These are phyloP conservation scores for Arnoldichthys spilopterus DNA, from an alignment of 2,797 vertebrate genomes.

Conservation along the genomic window DNA sequence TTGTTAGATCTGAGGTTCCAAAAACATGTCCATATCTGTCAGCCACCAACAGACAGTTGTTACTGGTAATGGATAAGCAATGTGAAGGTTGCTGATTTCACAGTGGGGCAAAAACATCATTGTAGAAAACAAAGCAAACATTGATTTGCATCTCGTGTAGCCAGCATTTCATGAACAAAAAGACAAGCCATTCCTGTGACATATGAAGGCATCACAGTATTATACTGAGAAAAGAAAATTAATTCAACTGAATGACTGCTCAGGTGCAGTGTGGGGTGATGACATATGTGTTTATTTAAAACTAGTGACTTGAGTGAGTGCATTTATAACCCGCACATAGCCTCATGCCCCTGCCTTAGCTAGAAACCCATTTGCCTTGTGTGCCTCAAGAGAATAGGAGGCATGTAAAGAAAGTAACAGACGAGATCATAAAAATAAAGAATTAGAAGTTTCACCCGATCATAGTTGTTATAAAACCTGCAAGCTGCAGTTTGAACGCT, in stretches of 20 bases:
- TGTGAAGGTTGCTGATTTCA: neutral
- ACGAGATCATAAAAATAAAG: conserved; percentile 42
- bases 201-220: neutral
- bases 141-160: neutral
- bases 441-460: conserved; percentile 29
- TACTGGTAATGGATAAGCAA: neutral
- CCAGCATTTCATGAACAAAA: neutral
- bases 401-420: conserved; percentile 30
- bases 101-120: neutral
- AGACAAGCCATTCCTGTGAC: neutral
- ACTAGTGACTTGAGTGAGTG: neutral
- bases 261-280: neutral
- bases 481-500: conserved; percentile 34
- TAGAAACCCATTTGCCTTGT: conserved; percentile 17
- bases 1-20: neutral
- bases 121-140: conserved; percentile 5
- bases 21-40: neutral
- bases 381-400: conserved; percentile 24
- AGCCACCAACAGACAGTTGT: neutral
- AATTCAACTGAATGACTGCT: neutral
- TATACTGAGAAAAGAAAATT: neutral
- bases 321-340: conserved; percentile 6
- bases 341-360: neutral
- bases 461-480: conserved; percentile 29
- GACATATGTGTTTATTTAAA: conserved; percentile 3